phyloP scores from a whole-genome alignment of 53 echinoderm and acorn worm species.

The Holothuria scabra region DNA sequence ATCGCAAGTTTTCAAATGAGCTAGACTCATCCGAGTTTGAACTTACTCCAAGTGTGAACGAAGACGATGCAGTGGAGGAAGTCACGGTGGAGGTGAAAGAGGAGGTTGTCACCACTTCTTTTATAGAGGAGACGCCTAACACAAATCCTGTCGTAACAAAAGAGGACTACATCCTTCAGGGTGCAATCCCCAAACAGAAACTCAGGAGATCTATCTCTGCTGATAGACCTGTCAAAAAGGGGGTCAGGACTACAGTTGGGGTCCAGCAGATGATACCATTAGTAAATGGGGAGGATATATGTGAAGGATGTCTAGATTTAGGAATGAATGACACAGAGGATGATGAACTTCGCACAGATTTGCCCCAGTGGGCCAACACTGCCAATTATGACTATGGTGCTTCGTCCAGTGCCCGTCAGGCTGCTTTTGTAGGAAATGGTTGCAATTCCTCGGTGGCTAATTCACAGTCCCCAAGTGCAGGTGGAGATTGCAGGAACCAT shows the following conservation, averaged over 20 bases:
- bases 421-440: slow-evolving; percentile 27
- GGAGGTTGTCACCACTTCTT: not conserved
- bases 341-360: slow-evolving; percentile 84
- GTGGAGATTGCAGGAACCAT: not conserved
- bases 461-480: not conserved
- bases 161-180: slow-evolving; percentile 83
- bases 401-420: slow-evolving; percentile 6
- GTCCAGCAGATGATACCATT: slow-evolving; percentile 56
- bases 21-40: slow-evolving; percentile 77
- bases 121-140: not conserved
- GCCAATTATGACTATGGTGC: slow-evolving; percentile 58
- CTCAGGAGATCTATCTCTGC: slow-evolving; percentile 64
- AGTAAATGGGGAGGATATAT: slow-evolving; percentile 71
- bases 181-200: slow-evolving; percentile 93
- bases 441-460: slow-evolving; percentile 3
- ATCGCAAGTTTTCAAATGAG: slow-evolving; percentile 84
- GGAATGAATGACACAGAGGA: slow-evolving; percentile 64
- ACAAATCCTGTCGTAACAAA: slow-evolving; percentile 46
- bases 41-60: slow-evolving; percentile 62
- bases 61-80: slow-evolving; percentile 43
- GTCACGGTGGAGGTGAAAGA: slow-evolving; percentile 31
- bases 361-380: slow-evolving; percentile 95
- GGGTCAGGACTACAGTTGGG: slow-evolving; percentile 67
- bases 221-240: slow-evolving; percentile 67
- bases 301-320: slow-evolving; percentile 34